Conservation (phyloP, 2,888 invertebrate genomes). For the Nymphalis c-album region DNA sequence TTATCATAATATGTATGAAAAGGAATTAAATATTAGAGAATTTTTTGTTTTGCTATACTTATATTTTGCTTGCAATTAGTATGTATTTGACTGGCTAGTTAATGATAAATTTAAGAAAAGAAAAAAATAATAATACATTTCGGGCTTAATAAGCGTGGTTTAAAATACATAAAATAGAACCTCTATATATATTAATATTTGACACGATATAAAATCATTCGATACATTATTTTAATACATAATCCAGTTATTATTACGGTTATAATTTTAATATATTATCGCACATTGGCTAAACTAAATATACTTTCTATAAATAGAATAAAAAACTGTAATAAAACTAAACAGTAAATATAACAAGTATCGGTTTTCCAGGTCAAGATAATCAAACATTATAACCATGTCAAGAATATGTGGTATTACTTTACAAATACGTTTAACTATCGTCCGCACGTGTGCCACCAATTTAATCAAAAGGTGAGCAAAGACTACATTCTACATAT, state of each 20-base stretch:
- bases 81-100: no score
- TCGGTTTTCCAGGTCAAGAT: constrained; percentile 7
- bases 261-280: neutral
- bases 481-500: no score
- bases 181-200: neutral
- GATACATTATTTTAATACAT: neutral
- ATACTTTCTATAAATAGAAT: constrained; percentile 4
- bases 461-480: no score
- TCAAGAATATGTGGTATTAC: constrained; percentile 5
- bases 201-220: neutral
- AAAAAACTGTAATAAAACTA: neutral
- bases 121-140: no score
- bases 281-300: neutral
- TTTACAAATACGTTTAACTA: constrained; percentile 4
- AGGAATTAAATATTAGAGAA: no score
- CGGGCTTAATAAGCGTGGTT: no score
- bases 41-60: no score
- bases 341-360: constrained; percentile 3
- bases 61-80: no score
- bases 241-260: neutral
- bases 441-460: neutral
- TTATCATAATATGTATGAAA: no score
- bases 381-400: constrained; percentile 7
- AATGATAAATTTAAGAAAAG: no score
- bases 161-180: neutral